A percentile compares a stretch with the other conserved stretches of the same genome.
Conservation (phyloP, 2,113 vertebrate genomes). For the Ovis canadensis region DNA sequence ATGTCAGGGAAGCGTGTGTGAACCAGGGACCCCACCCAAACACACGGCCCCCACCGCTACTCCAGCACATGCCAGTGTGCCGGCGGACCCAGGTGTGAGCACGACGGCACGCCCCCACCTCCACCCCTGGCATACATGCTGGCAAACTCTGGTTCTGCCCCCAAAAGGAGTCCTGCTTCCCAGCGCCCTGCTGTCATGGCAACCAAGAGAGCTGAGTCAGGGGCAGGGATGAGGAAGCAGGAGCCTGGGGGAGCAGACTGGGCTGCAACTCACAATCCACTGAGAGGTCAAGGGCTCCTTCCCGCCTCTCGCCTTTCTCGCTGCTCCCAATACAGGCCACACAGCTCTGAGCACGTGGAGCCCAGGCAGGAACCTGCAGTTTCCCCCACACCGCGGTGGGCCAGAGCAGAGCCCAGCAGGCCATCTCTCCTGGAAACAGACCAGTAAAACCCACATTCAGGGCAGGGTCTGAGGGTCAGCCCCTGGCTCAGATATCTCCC, state of each 20-base stretch:
- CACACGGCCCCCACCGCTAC: not conserved
- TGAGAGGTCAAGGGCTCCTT: not conserved
- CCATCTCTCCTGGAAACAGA: not conserved
- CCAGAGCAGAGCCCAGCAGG: not conserved
- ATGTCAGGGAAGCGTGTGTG: not conserved
- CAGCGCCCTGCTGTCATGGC: slow-evolving; percentile 26
- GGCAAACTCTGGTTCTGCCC: not conserved
- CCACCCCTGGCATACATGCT: not conserved
- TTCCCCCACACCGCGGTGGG: not conserved
- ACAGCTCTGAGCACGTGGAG: not conserved
- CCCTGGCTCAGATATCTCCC: not conserved
- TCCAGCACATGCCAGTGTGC: not conserved
- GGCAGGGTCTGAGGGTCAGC: not conserved
- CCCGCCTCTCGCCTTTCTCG: not conserved
- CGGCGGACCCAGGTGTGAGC: fast-evolving
- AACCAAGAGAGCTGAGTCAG: not conserved
- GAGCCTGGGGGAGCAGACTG: not conserved
- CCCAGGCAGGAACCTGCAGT: not conserved
- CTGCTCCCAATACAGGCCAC: not conserved
- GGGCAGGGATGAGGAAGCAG: not conserved
- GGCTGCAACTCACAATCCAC: not conserved
- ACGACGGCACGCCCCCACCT: not conserved
- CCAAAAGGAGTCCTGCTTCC: slow-evolving; percentile 13
- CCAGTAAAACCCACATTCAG: not conserved
- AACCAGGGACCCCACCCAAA: not conserved